Evolutionary conservation across 2,797 vertebrate species (phyloP).

Genomic region (Centroberyx gerrardi): DNA sequence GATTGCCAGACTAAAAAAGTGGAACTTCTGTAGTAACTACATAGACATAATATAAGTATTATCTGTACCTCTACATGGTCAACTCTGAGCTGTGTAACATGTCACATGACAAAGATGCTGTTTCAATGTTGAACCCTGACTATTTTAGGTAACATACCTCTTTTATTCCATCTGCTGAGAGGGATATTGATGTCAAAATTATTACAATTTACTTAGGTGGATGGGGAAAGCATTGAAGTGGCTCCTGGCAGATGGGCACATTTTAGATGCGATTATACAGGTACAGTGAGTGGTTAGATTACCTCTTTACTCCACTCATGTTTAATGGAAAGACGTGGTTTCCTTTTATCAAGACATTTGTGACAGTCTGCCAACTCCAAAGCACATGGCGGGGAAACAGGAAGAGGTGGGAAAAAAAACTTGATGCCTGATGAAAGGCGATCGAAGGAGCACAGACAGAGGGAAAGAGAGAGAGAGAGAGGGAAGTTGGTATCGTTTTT

Average conservation of each 20-base stretch:
- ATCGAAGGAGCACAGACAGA: slow-evolving; percentile 57
- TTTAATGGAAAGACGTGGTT: slow-evolving; percentile 42
- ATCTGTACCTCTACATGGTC: neutral
- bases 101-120: neutral
- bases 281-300: slow-evolving; percentile 2
- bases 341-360: slow-evolving; percentile 44
- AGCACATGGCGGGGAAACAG: slow-evolving; percentile 27
- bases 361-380: slow-evolving; percentile 54
- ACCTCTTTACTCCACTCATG: slow-evolving; percentile 10
- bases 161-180: neutral
- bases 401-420: slow-evolving; percentile 36
- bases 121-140: neutral
- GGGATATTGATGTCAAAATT: slow-evolving; percentile 1
- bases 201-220: neutral
- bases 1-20: too few species aligned
- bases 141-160: neutral
- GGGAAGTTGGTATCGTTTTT: slow-evolving; percentile 17
- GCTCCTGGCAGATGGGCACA: neutral
- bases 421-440: slow-evolving; percentile 49
- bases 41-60: neutral
- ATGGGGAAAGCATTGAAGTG: neutral
- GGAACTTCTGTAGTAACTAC: too few species aligned
- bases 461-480: slow-evolving; percentile 23
- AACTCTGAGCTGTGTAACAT: neutral
- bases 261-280: slow-evolving; percentile 14